phyloP scores from a whole-genome alignment of 2,113 vertebrate species.

The Danio rerio region GRCz12tu NC_133177.1:43651501-43652000 shows the following conservation, averaged over 20 bases:
- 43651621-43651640: conserved; percentile 43
- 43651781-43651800: conserved; percentile 14
- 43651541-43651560: conserved; percentile 42
- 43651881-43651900: background rate
- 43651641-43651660: conserved; percentile 50
- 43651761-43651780: background rate
- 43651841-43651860: conserved; percentile 10
- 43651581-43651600: conserved; percentile 25
- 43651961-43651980: no score
- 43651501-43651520: background rate
- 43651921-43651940: no score
- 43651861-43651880: background rate
- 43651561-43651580: conserved; percentile 33
- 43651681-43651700: conserved; percentile 37
- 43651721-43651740: conserved; percentile 21
- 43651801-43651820: background rate
- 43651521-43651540: background rate
- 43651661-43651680: background rate
- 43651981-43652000: no score
- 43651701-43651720: conserved; percentile 34
- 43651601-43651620: conserved; percentile 26
- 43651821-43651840: conserved; percentile 4
- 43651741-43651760: background rate
- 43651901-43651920: background rate
- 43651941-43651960: no score